Base-by-base conservation (phyloP, 2,888 invertebrate genomes). In the Argyra leucocephala region DNA sequence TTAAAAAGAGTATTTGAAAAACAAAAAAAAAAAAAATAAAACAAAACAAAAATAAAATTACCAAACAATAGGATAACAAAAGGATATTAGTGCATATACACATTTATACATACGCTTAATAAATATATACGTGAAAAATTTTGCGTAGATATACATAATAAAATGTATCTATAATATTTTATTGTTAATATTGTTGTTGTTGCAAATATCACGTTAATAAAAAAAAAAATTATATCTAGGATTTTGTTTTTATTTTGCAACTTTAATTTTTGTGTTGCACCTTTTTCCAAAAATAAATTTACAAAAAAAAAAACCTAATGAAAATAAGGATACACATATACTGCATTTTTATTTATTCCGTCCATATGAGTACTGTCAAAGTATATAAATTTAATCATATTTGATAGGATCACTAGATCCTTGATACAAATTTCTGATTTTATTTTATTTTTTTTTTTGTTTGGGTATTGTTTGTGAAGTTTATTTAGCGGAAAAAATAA, bases 351-450 rank as follows among this genome's bases (percentile, higher is more conserved):
- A 48, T 48, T 48, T 48, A n/a, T 48, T 48, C 15, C 48, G 48
- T 48, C 48, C 48, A 48, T 48, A 48, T 48, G 15, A 48, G 15
- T 48, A 9, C 48, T 48, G 48, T 48, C 48, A 48, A 48, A 18
- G 48, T 48, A 48, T 48, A 48, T 48, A 48, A 48, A 18, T 18
- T 18, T 48, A 48, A 48, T 48, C 48, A 48, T 48, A 1, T 15
- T 48, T 48, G 48, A 48, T 48, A 48, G 48, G 48, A 48, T 48
- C 48, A 48, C 48, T 48, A 48, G 48, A 48, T 48, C 48, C n/a
- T 48, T 48, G 31, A 48, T 18, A 48, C 6, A 37, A 37, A 37
- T 37, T 37, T 37, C 12, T 37, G 5, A 18, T 48, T 48, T 18
- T 48, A 12, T 48, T 48, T 48, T 48, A 48, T 18, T n/a, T n/a